Conservation (phyloP, 2,113 vertebrate genomes). For the Cinclus mexicanus region DNA sequence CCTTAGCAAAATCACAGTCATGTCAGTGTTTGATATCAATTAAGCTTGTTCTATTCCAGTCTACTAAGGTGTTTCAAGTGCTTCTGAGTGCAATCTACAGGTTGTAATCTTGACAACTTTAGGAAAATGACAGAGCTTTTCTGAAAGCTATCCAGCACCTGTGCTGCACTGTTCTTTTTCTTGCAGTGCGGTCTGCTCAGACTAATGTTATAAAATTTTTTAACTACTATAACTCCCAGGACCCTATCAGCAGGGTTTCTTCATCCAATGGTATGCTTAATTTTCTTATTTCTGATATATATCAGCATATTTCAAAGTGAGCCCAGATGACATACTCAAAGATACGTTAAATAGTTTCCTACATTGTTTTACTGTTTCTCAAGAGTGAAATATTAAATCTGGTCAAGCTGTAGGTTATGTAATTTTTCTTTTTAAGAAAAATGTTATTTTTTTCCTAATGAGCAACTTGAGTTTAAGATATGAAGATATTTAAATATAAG, state of each 20-base stretch:
- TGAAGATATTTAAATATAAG: background rate
- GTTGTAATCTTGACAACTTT: background rate
- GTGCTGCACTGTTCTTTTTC: background rate
- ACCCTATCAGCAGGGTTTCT: background rate
- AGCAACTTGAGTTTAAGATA: background rate
- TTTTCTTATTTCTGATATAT: background rate
- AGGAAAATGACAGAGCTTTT: background rate
- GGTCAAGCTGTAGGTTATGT: rapidly evolving
- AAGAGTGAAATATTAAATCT: background rate
- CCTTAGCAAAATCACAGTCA: background rate
- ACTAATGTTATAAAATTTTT: background rate
- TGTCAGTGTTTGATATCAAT: background rate
- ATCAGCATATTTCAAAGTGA: background rate
- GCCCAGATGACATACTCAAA: background rate
- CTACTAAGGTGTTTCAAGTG: background rate
- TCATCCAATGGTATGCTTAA: background rate
- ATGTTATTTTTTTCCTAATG: background rate
- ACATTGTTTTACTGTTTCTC: background rate
- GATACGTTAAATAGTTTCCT: background rate
- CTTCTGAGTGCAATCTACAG: background rate
- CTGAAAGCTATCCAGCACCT: background rate
- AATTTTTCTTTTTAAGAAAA: background rate
- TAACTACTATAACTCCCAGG: background rate
- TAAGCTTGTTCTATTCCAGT: background rate
- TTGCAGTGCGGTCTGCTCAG: background rate